Evolutionary conservation across 2,797 vertebrate genomes (phyloP).

Genomic region (Morus bassanus): DNA sequence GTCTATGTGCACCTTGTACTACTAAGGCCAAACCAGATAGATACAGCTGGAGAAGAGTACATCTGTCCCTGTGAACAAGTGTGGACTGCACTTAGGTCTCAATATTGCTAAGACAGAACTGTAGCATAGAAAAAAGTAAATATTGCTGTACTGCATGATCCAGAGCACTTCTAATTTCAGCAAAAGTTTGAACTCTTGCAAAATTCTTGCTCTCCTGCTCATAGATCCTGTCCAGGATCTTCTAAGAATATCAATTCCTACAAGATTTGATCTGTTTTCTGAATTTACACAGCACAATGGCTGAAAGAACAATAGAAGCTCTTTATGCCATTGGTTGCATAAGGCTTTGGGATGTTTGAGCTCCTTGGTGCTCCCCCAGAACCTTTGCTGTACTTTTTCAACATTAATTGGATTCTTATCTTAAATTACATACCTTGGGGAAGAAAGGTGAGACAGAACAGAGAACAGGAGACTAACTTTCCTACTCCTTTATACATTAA

Average conservation of each 20-base stretch:
- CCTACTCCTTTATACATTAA: background rate
- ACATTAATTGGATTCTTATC: background rate
- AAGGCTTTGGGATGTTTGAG: background rate
- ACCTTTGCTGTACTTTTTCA: background rate
- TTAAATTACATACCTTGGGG: background rate
- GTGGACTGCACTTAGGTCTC: background rate
- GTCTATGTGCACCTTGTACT: background rate
- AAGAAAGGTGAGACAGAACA: background rate
- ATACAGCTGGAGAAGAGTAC: background rate
- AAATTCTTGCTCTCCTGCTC: background rate
- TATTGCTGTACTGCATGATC: background rate
- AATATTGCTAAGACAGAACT: background rate
- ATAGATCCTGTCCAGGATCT: background rate
- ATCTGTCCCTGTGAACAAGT: background rate
- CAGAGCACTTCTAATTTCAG: background rate
- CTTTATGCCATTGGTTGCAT: background rate
- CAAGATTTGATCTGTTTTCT: background rate
- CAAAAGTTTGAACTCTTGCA: background rate
- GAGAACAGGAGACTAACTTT: background rate
- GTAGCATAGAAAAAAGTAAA: background rate
- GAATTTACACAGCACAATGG: background rate
- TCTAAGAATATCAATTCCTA: background rate
- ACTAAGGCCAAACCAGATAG: background rate
- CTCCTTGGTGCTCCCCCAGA: background rate
- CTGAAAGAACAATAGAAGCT: background rate